phyloP scores from a whole-genome alignment of 2,797 vertebrate species.

The Leptodactylus fallax region DNA sequence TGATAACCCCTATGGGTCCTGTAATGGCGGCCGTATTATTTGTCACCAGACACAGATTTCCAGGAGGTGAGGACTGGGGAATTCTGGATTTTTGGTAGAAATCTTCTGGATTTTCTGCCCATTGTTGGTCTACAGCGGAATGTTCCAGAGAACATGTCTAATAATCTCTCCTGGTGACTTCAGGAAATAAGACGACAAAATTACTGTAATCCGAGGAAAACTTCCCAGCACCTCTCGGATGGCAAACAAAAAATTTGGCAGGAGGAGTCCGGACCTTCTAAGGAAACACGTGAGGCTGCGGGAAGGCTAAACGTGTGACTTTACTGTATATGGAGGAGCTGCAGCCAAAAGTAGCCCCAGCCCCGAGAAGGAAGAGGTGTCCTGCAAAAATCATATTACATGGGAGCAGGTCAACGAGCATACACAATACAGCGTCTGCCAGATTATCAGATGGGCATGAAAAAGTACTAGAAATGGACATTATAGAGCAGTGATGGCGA shows the following conservation, averaged over 20 bases:
- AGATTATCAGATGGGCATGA: not conserved
- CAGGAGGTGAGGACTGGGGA: no score
- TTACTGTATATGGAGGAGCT: not conserved
- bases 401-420: not conserved
- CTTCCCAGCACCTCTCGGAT: slow-evolving; percentile 21
- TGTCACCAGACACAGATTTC: no score
- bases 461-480: no score
- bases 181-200: not conserved
- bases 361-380: not conserved
- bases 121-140: not conserved
- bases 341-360: not conserved
- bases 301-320: not conserved
- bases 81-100: no score
- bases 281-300: not conserved
- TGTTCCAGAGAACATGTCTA: not conserved
- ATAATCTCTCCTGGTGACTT: not conserved
- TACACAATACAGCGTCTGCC: not conserved
- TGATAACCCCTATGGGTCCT: not conserved
- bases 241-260: slow-evolving; percentile 38
- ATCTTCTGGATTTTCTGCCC: not conserved
- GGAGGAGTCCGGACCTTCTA: not conserved
- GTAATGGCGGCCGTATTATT: not conserved
- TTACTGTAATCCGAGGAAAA: slow-evolving; percentile 49
- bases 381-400: not conserved
- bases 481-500: no score